These are phyloP conservation scores for Mus pahari DNA, from an alignment of 2,113 vertebrate genomes.

Conservation along the genomic window DNA sequence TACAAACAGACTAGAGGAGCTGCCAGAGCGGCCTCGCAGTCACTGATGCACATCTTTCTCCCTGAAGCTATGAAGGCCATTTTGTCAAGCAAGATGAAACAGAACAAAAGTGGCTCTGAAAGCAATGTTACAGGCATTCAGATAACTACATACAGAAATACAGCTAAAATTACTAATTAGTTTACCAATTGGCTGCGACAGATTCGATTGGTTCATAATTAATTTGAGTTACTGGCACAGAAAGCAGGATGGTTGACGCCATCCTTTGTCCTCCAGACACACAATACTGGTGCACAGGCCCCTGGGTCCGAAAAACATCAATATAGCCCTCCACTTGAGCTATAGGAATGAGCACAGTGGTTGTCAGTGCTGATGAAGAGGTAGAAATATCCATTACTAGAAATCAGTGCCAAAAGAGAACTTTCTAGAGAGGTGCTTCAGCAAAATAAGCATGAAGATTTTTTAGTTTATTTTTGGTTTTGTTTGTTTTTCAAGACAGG, in stretches of 20 bases:
- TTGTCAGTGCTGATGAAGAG: constrained; percentile 81
- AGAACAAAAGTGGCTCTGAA: constrained; percentile 92
- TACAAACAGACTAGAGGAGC: constrained; percentile 91
- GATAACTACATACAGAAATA: constrained; percentile 90
- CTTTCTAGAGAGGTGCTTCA: constrained; percentile 68
- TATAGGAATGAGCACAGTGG: constrained; percentile 60
- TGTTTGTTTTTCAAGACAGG: too few relatives aligned
- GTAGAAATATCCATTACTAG: constrained; percentile 83
- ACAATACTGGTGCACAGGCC: constrained; percentile 88
- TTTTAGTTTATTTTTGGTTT: too few relatives aligned
- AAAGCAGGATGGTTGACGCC: constrained; percentile 95
- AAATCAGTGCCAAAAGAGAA: constrained; percentile 87
- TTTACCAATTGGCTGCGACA: constrained; percentile 95
- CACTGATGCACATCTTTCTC: constrained; percentile 89
- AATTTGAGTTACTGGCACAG: constrained; percentile 93
- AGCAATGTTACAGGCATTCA: constrained; percentile 84
- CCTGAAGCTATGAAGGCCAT: constrained; percentile 87
- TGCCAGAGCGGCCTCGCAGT: constrained; percentile 85
- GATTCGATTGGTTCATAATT: constrained; percentile 97
- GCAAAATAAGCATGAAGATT: constrained; percentile 68
- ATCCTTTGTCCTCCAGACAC: constrained; percentile 96
- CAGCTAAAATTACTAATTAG: constrained; percentile 99
- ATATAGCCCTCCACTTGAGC: constrained; percentile 85
- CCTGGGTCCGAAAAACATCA: constrained; percentile 87
- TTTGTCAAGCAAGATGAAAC: constrained; percentile 87